Evolutionary conservation across 2,888 invertebrate species (phyloP).

Genomic region (Pasiphila rectangulata): DNA sequence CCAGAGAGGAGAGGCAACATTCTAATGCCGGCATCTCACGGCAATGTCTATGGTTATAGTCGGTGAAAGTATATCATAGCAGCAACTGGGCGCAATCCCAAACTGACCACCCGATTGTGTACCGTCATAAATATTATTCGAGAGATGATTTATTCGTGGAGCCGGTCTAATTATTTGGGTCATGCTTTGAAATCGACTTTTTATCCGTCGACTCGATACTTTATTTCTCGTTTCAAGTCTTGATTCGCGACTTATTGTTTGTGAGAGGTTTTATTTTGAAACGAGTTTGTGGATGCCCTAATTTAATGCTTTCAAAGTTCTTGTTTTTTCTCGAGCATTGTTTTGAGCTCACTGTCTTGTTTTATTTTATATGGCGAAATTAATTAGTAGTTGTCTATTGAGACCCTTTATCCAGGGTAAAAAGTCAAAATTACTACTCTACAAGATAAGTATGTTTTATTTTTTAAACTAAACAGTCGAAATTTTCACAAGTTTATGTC

Average conservation of each 20-base stretch:
- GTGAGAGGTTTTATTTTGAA: conserved; percentile 27
- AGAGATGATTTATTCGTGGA: conserved; percentile 68
- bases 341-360: conserved; percentile 9
- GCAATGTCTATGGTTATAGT: too few relatives aligned
- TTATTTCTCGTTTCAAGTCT: conserved; percentile 19
- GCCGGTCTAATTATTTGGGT: conserved; percentile 71
- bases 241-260: conserved; percentile 32
- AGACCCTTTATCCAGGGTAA: too few relatives aligned
- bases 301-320: conserved; percentile 26
- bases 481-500: too few relatives aligned
- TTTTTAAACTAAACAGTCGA: too few relatives aligned
- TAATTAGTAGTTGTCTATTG: too few relatives aligned
- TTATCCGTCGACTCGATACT: conserved; percentile 31
- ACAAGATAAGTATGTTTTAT: too few relatives aligned
- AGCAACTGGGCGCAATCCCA: conserved; percentile 30
- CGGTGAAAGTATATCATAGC: conserved; percentile 2
- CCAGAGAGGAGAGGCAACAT: too few relatives aligned
- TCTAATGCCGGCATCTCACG: too few relatives aligned
- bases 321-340: conserved; percentile 25
- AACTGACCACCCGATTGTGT: conserved; percentile 61
- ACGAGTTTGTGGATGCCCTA: conserved; percentile 30
- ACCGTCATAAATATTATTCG: conserved; percentile 66
- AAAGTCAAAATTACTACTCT: too few relatives aligned
- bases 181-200: conserved; percentile 61
- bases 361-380: too few relatives aligned